Percentiles rank a stretch among this genome's conserved stretches.
Conservation (phyloP, 2,888 invertebrate species). For the Zelleria hepariella region DNA sequence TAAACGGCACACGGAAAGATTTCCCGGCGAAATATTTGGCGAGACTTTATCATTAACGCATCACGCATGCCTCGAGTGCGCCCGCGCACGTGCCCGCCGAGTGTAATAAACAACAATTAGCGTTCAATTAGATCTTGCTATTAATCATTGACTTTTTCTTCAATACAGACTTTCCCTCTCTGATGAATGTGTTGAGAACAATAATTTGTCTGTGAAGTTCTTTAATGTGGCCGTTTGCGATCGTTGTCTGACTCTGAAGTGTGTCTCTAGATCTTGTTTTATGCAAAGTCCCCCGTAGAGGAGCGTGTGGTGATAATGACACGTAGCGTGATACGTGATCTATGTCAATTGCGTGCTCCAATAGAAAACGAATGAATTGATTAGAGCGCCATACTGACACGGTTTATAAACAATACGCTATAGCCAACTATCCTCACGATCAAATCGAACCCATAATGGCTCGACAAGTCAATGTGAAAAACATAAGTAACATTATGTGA, state of each 20-base stretch:
- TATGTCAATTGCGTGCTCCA: neutral
- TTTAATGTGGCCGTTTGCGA: neutral
- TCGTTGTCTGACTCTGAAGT: neutral
- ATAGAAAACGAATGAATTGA: conserved; percentile 1
- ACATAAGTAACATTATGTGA: neutral
- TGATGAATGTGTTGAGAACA: neutral
- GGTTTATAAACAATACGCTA: neutral
- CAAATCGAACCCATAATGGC: neutral
- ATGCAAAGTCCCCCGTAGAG: neutral
- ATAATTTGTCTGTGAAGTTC: neutral
- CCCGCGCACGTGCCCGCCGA: neutral
- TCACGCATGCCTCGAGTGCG: conserved; percentile 1
- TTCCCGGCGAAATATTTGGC: conserved; percentile 60
- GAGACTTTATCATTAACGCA: conserved; percentile 22
- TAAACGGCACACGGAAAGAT: conserved; percentile 52
- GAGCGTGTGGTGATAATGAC: neutral
- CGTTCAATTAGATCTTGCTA: neutral
- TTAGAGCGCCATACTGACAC: neutral
- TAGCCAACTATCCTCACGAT: neutral
- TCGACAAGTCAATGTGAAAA: neutral
- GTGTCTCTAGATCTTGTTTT: neutral
- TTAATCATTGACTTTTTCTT: neutral
- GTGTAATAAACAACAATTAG: neutral
- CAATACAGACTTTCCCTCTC: neutral
- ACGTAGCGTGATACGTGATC: neutral